These are phyloP conservation scores for Rhinogobius similis DNA, from an alignment of 2,113 vertebrate genomes.

Conservation along the genomic window DNA sequence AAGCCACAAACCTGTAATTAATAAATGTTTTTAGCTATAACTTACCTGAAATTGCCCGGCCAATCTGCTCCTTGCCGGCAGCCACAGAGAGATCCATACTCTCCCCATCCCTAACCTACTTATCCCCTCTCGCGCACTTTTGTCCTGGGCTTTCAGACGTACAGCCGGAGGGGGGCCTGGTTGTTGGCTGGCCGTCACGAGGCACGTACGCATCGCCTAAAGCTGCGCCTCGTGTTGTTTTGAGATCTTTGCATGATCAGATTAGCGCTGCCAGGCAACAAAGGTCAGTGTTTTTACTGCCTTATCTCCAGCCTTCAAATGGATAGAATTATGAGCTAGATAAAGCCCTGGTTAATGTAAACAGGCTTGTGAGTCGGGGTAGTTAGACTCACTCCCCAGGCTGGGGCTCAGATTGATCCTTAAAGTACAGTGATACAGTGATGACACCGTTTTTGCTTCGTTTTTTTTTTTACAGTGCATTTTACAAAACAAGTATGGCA, in stretches of 20 bases:
- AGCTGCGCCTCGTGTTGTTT: constrained; percentile 28
- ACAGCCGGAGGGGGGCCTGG: constrained; percentile 50
- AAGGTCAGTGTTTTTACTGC: constrained; percentile 10
- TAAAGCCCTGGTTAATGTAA: neutral
- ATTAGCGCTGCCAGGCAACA: constrained; percentile 13
- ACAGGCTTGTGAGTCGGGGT: neutral
- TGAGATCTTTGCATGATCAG: constrained; percentile 4
- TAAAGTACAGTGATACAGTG: neutral
- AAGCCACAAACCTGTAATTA: too few species aligned
- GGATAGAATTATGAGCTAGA: neutral
- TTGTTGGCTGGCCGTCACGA: constrained; percentile 56
- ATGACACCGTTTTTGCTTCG: neutral
- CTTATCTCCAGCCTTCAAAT: neutral
- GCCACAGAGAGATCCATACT: constrained; percentile 24
- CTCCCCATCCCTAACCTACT: constrained; percentile 46
- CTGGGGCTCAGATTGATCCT: neutral
- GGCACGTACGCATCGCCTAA: constrained; percentile 19
- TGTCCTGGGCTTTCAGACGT: constrained; percentile 23
- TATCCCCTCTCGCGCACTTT: constrained; percentile 50
- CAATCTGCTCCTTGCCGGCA: constrained; percentile 19
- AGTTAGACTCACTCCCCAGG: neutral
- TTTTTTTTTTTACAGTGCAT: too few species aligned
- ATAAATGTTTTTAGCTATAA: neutral
- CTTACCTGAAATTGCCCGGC: neutral
- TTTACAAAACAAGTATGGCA: too few species aligned